Base-by-base conservation (phyloP, 2,888 invertebrate genomes). In the Tuberolachnus salignus region DNA sequence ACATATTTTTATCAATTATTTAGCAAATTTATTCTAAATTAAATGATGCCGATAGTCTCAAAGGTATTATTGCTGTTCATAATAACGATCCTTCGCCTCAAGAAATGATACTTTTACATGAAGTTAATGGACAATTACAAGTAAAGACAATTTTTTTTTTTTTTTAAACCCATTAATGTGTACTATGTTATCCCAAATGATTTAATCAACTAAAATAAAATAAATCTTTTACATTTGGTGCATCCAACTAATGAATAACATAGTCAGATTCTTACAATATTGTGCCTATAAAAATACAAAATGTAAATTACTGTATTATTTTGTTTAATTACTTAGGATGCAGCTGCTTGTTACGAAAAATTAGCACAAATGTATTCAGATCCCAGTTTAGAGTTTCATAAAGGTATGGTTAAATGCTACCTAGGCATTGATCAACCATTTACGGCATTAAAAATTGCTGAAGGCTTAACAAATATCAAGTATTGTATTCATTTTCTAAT, bases 21-120 rank as follows among this genome's bases (percentile, higher is more conserved):
- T 84, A 89, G 88, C 92, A 94, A 87, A 91, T 97, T 83, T 97
- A 97, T 85, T 92, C 94, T 0, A 89, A 93, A 81, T 85, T 98
- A 81, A 93, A 95, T 85, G 97, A 98, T 85, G 91, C 95, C 0
- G 97, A 98, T 85, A 94, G 94, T 13, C 93, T 97, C 0, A 91
- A 82, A 88, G 89, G 92, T 11, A 90, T 93, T 11, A 88, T 91
- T 71, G 92, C 92, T 16, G 89, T 93, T 82, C 91, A 94, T 84
- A 88, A 91, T 80, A 89, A 89, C 0, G 91, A 92, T 83, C 92
- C 95, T 1, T 92, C 92, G 0, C 86, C 95, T 3, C 91, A 92
- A 80, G 94, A 97, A 84, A 88, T 93, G 84, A 92, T 97, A 81
- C 86, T 95, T 23, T 91, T 93, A 13, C 92, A 95, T 85, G 93